A percentile compares a stretch with the other conserved stretches of the same genome.
These are phyloP conservation scores for Abramis brama DNA, from an alignment of 2,113 vertebrate species.

Conservation along the genomic window DNA sequence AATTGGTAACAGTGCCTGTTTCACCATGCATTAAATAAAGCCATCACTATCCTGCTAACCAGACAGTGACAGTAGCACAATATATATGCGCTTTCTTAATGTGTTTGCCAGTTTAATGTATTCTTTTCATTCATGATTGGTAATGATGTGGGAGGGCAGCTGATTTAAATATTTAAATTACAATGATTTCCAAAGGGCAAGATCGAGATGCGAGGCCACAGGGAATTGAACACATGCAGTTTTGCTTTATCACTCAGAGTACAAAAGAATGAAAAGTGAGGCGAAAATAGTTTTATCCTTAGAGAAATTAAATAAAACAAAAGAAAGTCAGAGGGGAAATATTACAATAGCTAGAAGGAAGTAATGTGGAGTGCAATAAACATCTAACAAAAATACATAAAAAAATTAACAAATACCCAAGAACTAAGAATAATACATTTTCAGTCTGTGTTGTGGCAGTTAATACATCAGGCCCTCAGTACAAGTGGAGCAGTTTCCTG, in stretches of 20 bases:
- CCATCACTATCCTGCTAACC: conserved; percentile 1
- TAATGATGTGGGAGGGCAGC: conserved; percentile 22
- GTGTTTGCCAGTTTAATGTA: conserved; percentile 32
- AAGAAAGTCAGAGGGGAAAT: not conserved
- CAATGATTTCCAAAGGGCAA: conserved; percentile 11
- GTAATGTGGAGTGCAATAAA: conserved; percentile 9
- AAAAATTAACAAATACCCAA: not conserved
- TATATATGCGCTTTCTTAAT: conserved; percentile 6
- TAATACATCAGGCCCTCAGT: not conserved
- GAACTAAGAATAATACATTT: not conserved
- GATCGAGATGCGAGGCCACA: conserved; percentile 1
- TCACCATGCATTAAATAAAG: conserved; percentile 15
- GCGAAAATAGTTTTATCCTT: not conserved
- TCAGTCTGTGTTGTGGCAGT: not conserved
- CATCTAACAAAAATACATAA: not conserved
- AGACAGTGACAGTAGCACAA: not conserved
- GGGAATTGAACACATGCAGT: not conserved
- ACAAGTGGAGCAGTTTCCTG: not conserved
- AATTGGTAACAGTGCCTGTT: not conserved
- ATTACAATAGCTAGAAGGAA: not conserved
- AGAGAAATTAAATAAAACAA: not conserved
- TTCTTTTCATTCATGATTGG: conserved; percentile 43
- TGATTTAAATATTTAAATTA: conserved; percentile 47
- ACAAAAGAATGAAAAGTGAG: not conserved
- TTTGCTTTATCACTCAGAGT: not conserved